These are phyloP conservation scores for Crocallis elinguaria DNA, from an alignment of 2,888 invertebrate genomes.

Conservation along the genomic window DNA sequence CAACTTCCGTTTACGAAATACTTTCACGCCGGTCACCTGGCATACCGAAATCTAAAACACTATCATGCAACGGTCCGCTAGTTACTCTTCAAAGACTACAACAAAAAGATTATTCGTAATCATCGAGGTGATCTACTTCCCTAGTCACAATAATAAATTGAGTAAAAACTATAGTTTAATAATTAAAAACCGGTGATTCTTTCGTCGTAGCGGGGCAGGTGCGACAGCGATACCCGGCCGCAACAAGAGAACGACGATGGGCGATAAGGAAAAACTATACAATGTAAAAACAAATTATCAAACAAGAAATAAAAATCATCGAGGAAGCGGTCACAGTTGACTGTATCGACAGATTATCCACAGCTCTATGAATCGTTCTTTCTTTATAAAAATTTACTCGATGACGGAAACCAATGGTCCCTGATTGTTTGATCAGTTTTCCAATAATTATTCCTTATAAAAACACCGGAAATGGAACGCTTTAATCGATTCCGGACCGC, in stretches of 20 bases:
- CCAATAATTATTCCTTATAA: conserved; percentile 77
- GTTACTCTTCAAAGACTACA: conserved; percentile 67
- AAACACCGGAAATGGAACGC: conserved; percentile 81
- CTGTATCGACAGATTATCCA: conserved; percentile 77
- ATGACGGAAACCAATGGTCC: conserved; percentile 72
- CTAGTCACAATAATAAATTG: conserved; percentile 76
- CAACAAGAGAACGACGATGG: conserved; percentile 60
- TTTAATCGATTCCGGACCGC: conserved; percentile 80
- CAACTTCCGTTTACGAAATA: conserved; percentile 57
- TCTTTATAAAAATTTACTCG: conserved; percentile 65
- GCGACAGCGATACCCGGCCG: conserved; percentile 46
- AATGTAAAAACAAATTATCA: conserved; percentile 80
- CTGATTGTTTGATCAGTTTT: conserved; percentile 79
- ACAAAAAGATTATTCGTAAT: conserved; percentile 78
- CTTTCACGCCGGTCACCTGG: conserved; percentile 58
- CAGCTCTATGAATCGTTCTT: conserved; percentile 69
- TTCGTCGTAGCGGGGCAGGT: conserved; percentile 67
- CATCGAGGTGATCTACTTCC: conserved; percentile 79
- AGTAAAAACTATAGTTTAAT: conserved; percentile 75
- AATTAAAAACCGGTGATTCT: conserved; percentile 74
- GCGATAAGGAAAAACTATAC: conserved; percentile 64
- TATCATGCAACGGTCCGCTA: conserved; percentile 62
- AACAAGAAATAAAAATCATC: conserved; percentile 76
- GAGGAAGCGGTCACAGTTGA: conserved; percentile 83
- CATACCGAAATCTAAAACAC: conserved; percentile 61